Percentiles rank a stretch among this genome's conserved stretches.
phyloP scores from a whole-genome alignment of 2,888 invertebrate genomes.

The Flabesymbios commensalis region DNA sequence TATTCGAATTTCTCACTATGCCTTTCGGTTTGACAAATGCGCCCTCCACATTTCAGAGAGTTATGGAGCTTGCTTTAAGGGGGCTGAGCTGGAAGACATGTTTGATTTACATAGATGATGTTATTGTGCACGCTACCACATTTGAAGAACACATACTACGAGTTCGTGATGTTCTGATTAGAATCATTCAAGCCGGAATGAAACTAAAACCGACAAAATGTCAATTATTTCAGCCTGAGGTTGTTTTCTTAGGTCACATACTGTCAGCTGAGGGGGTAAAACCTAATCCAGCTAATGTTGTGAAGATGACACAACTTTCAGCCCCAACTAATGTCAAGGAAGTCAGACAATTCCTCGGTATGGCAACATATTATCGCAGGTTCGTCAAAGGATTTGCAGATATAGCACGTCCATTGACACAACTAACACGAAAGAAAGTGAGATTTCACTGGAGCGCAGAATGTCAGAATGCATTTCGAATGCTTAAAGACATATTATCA shows the following conservation, averaged over 20 bases:
- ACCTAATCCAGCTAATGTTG: slow-evolving; percentile 14
- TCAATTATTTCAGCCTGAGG: slow-evolving; percentile 8
- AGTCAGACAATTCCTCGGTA: slow-evolving; percentile 7
- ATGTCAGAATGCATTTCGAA: slow-evolving; percentile 11
- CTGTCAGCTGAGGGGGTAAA: slow-evolving; percentile 9
- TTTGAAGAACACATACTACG: slow-evolving; percentile 1
- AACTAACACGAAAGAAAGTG: not conserved
- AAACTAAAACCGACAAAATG: slow-evolving; percentile 8
- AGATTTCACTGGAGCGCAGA: slow-evolving; percentile 20
- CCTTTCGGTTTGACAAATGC: slow-evolving; percentile 10
- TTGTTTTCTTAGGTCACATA: slow-evolving; percentile 15
- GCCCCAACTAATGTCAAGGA: not conserved
- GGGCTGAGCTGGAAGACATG: not conserved
- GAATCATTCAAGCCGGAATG: not conserved
- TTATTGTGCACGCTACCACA: slow-evolving; percentile 9
- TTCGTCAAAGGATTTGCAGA: slow-evolving; percentile 8
- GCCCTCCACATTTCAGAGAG: slow-evolving; percentile 16
- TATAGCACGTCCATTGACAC: slow-evolving; percentile 9
- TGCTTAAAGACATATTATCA: slow-evolving; percentile 6
- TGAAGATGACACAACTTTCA: slow-evolving; percentile 6
- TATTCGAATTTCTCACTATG: slow-evolving; percentile 7
- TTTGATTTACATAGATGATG: slow-evolving; percentile 18
- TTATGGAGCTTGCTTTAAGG: slow-evolving; percentile 6
- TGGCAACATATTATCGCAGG: slow-evolving; percentile 5
- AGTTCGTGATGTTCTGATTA: not conserved